Evolutionary conservation across 1,140 invertebrate species (phyloP), one percentile per base, ranked within the genome.

Genomic region (Solenopsis invicta): DNA sequence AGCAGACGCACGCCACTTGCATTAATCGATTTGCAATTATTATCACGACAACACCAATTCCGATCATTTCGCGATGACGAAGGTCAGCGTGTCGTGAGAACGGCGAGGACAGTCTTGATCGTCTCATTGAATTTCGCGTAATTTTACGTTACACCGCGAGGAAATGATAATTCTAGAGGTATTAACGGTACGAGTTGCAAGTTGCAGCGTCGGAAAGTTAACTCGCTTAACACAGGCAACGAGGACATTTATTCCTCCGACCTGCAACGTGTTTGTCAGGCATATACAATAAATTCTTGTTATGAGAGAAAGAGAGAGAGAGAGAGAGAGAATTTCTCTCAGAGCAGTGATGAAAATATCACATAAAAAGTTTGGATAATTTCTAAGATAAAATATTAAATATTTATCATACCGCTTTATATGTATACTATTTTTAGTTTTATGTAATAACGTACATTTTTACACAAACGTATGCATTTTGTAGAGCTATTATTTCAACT

Each of bases 51-150:
- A 81, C 16, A 0, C 5, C 45, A 81, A 81, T 56, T 72, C 50
- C 37, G 24, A 72, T 18, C 9, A 29, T 54, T 81, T 54, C 64
- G 29, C 21, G n/a, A 54, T 24, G 66, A 81, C 10, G 66, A 81
- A 71, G 66, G 48, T 71, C 66, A 50, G 4, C 37, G 77, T 18
- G 54, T 2, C 66, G 66, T 71, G 64, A 24, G 21, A 81, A 71
- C 21, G 24, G 34, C 10, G 62, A 52, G 50, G 48, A 64, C 66
- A 41, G 21, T 64, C 77, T 71, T 81, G 77, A 71, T 67, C 64
- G 77, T 48, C 77, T 81, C 77, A 37, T 54, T 81, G 64, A 81
- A 81, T 71, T 64, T 81, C 66, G 66, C 37, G 78, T 82, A 82
- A 82, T 82, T 82, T 82, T 48, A 74, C 41, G 69, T 74, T 74